Conservation (phyloP, 2,113 vertebrate genomes). For the Toxotes jaculatrix region DNA sequence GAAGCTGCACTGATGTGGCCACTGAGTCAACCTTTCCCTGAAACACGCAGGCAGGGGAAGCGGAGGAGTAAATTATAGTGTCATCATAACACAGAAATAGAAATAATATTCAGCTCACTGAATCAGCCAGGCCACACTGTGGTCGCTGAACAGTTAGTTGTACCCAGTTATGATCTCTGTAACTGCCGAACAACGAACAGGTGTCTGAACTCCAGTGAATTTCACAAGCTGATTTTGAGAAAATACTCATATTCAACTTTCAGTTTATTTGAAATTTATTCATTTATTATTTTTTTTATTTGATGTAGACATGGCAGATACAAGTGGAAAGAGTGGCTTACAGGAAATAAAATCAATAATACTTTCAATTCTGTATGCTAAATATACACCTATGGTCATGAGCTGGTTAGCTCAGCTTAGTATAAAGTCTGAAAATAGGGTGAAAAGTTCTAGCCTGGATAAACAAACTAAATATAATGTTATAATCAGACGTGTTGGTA, state of each 20-base stretch:
- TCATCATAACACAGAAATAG: conserved; percentile 59
- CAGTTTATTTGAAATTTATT: not conserved
- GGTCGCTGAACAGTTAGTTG: not conserved
- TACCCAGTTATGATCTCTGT: not conserved
- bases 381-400: not conserved
- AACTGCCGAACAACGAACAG: not conserved
- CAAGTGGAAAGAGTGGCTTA: not conserved
- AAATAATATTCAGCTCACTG: conserved; percentile 47
- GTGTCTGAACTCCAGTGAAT: not conserved
- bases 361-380: not conserved
- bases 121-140: not conserved
- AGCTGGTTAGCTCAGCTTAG: not conserved
- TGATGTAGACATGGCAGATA: not conserved
- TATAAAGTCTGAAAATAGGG: not conserved
- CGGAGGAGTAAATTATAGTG: conserved; percentile 57
- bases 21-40: conserved; percentile 87
- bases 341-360: not conserved
- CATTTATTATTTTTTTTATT: too few relatives aligned
- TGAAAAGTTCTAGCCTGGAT: not conserved
- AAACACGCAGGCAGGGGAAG: conserved; percentile 58
- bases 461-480: not conserved
- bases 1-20: conserved; percentile 90
- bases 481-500: not conserved
- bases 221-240: not conserved
- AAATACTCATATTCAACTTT: not conserved